Evolutionary conservation across 2,888 invertebrate genomes (phyloP).

Genomic region (Glyphotaelius pellucidus): DNA sequence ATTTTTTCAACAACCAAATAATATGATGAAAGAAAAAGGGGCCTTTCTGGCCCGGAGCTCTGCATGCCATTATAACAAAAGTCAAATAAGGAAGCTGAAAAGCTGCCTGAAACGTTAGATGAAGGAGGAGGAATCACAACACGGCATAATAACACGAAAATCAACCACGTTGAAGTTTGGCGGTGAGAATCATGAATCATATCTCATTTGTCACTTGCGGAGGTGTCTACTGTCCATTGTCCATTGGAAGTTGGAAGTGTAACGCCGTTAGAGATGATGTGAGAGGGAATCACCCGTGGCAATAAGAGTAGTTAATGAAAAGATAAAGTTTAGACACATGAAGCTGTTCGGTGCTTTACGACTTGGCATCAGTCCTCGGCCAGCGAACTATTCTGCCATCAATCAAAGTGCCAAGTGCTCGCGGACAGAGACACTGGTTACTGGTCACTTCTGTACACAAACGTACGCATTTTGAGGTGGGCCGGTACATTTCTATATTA

Average conservation of each 20-base stretch:
- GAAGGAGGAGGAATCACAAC: too few species aligned
- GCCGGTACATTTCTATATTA: background rate
- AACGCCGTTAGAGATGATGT: background rate
- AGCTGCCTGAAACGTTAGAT: too few species aligned
- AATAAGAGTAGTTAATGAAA: constrained; percentile 46
- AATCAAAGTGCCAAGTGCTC: constrained; percentile 63
- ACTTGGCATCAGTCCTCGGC: constrained; percentile 56
- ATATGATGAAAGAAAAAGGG: too few species aligned
- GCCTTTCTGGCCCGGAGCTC: too few species aligned
- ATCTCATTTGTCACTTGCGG: background rate
- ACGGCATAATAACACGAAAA: too few species aligned
- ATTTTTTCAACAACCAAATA: too few species aligned
- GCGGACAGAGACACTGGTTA: background rate
- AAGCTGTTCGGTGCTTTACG: constrained; percentile 41
- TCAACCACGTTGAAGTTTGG: too few species aligned
- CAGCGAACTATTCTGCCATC: constrained; percentile 53
- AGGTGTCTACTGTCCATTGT: background rate
- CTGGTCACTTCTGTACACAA: background rate
- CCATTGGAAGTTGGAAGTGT: background rate
- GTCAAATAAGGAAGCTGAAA: too few species aligned
- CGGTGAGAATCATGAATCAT: too few species aligned
- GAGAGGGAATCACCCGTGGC: background rate
- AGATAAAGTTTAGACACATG: constrained; percentile 58
- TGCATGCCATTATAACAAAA: too few species aligned
- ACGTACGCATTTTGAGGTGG: background rate